phyloP scores from a whole-genome alignment of 2,888 invertebrate species.

The Machimus rusticus region DNA sequence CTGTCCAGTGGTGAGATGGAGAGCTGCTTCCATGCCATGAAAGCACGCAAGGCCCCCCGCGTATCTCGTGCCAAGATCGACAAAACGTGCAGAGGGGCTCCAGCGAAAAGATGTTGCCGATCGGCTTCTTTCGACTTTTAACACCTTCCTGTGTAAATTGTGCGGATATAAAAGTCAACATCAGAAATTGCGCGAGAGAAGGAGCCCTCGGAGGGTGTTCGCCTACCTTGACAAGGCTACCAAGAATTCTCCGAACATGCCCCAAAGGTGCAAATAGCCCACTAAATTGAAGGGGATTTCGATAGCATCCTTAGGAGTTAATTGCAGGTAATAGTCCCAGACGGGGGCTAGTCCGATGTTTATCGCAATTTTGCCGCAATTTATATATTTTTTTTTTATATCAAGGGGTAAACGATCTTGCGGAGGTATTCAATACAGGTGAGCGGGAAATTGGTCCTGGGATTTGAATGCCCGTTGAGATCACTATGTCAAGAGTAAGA shows the following conservation, averaged over 20 bases:
- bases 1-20: background rate
- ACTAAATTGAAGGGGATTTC: background rate
- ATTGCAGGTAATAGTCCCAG: slow-evolving; percentile 23
- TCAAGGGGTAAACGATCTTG: background rate
- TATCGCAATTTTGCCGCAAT: background rate
- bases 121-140: background rate
- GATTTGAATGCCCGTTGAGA: background rate
- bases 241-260: background rate
- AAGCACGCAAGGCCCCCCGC: background rate
- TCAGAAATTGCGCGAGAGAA: background rate
- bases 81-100: background rate
- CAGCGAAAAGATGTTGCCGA: background rate
- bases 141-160: background rate
- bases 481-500: background rate
- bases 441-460: background rate
- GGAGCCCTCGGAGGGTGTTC: background rate
- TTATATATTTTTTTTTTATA: background rate
- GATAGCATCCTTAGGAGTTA: slow-evolving; percentile 18
- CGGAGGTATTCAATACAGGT: background rate
- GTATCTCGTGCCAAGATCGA: background rate
- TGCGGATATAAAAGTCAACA: background rate
- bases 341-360: background rate
- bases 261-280: slow-evolving; percentile 19
- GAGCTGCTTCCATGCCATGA: background rate
- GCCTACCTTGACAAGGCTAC: background rate